phyloP scores from a whole-genome alignment of 2,113 vertebrate species.

The Periophthalmus modestus region DNA sequence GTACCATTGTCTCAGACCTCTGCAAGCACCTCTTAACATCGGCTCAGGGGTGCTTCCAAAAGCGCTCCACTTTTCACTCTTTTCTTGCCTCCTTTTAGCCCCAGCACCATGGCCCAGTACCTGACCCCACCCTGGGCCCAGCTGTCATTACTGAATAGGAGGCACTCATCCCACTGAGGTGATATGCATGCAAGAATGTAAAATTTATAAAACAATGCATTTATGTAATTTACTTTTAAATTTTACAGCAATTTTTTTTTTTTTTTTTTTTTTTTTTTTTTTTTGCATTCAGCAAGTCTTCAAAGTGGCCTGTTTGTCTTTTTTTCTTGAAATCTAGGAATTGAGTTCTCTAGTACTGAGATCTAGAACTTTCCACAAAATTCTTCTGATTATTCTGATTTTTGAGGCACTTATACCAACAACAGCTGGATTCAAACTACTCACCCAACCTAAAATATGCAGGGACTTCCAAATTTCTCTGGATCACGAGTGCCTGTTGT shows the following conservation, averaged over 20 bases:
- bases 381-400: too few species aligned
- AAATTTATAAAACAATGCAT: not conserved
- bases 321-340: too few species aligned
- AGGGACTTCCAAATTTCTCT: too few species aligned
- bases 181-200: not conserved
- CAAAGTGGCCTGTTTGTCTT: not conserved
- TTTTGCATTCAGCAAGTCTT: not conserved
- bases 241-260: too few species aligned
- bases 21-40: conserved; percentile 62
- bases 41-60: conserved; percentile 58
- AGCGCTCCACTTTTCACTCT: conserved; percentile 62
- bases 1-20: conserved; percentile 69
- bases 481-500: conserved; percentile 58
- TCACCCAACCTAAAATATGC: too few species aligned
- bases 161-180: not conserved
- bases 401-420: too few species aligned
- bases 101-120: conserved; percentile 10
- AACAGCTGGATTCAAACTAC: too few species aligned
- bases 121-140: conserved; percentile 13
- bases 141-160: conserved; percentile 1
- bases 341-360: too few species aligned
- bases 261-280: too few species aligned
- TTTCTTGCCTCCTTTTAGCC: conserved; percentile 31
- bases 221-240: not conserved
- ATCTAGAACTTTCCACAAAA: too few species aligned